Base-by-base conservation (phyloP, 2,113 vertebrate genomes). In the Oenanthe oenanthe region DNA sequence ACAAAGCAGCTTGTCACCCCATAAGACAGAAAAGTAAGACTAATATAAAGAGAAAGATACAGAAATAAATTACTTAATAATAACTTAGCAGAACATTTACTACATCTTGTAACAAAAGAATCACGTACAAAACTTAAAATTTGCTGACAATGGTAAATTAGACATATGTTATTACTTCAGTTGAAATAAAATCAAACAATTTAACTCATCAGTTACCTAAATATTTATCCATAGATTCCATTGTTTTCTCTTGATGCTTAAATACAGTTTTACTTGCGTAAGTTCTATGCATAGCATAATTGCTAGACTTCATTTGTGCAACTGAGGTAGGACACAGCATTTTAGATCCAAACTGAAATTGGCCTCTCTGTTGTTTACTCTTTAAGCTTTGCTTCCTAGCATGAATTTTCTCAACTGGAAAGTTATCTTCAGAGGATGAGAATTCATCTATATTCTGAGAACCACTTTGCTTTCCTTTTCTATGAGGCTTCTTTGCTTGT, bases 371-470 rank as follows among this genome's bases (percentile, higher is more conserved):
- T 20, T 11, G 81, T 94, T 96, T 96, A 83, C 13, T 14, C 63
- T 31, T 92, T n/a, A 0, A 60, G 15, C 22, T 96, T 53, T 90
- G 54, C 83, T 93, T 95, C 79, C 56, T 82, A 50, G 50, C 32
- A 85, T n/a, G 68, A 34, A 65, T 48, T 43, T 95, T 98, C 90
- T 95, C 94, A 51, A 53, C n/a, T 43, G 95, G 85, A 53, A 85
- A 82, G 68, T 98, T 96, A 26, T 99, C 99, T 54, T 99, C 99
- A 92, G 98, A 99, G 16, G 98, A 99, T 36, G 98, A 98, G 96
- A 98, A 98, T 21, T 96, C 96, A 65, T 98, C 97, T 71, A 98
- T 98, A 84, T 93, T 73, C 58, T 98, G 98, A n/a, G 97, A 98
- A 72, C 87, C 57, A 83, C 36, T 58, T 58, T 92, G 72, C 42